Conservation (phyloP, 2,888 invertebrate genomes). For the Drosophila picticornis region DNA sequence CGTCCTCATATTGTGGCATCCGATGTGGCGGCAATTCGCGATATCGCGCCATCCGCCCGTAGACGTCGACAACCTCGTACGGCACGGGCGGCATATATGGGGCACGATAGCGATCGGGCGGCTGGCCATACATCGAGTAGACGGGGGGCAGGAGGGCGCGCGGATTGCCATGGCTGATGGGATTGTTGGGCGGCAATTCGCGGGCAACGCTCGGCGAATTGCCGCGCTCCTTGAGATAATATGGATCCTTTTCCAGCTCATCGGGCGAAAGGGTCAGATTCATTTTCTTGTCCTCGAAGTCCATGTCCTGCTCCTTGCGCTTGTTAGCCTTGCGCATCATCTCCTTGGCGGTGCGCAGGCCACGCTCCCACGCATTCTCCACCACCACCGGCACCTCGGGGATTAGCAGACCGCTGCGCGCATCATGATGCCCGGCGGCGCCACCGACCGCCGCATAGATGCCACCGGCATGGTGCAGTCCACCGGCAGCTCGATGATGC, state of each 20-base stretch:
- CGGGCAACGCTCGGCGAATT: slow-evolving; percentile 50
- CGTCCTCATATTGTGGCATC: slow-evolving; percentile 87
- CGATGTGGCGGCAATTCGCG: slow-evolving; percentile 87
- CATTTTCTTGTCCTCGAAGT: slow-evolving; percentile 98
- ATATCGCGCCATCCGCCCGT: slow-evolving; percentile 85
- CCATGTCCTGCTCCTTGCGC: slow-evolving; percentile 97
- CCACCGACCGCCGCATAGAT: slow-evolving; percentile 56
- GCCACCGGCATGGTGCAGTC: slow-evolving; percentile 81
- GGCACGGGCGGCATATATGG: slow-evolving; percentile 74
- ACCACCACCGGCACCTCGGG: slow-evolving; percentile 86
- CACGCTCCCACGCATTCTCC: slow-evolving; percentile 98
- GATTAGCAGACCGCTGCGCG: slow-evolving; percentile 66
- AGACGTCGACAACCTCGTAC: slow-evolving; percentile 85
- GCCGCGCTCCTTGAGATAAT: slow-evolving; percentile 89
- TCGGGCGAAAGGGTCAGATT: slow-evolving; percentile 92
- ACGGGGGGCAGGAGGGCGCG: slow-evolving; percentile 53
- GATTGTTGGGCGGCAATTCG: slow-evolving; percentile 74
- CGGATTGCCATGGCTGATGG: slow-evolving; percentile 55
- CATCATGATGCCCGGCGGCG: slow-evolving; percentile 81
- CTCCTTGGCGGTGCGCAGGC: slow-evolving; percentile 97
- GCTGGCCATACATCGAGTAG: slow-evolving; percentile 82
- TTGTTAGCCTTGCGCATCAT: slow-evolving; percentile 96
- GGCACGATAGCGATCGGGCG: slow-evolving; percentile 81
- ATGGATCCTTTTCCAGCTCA: slow-evolving; percentile 91
- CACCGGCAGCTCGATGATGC: slow-evolving; percentile 85